Percentiles rank a stretch among this genome's conserved stretches.
Evolutionary conservation across 2,888 invertebrate genomes (phyloP).

Genomic region (Drosophila borborema): DNA sequence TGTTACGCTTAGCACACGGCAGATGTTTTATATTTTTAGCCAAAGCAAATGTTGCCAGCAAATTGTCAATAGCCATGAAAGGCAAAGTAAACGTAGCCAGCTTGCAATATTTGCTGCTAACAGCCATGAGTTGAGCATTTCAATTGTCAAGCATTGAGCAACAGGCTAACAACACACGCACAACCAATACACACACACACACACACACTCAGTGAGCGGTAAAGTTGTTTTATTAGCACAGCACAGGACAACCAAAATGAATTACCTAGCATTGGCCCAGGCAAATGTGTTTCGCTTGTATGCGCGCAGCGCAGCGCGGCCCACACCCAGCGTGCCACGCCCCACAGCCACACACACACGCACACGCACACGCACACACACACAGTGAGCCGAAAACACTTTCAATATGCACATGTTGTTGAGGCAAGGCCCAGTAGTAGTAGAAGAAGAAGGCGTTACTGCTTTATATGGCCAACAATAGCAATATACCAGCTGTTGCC

Average conservation of each 20-base stretch:
- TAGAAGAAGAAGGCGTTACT: slow-evolving; percentile 4
- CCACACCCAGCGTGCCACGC: slow-evolving; percentile 3
- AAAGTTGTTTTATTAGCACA: slow-evolving; percentile 69
- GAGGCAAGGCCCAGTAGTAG: slow-evolving; percentile 12
- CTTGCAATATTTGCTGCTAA: slow-evolving; percentile 59
- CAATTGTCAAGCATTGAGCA: slow-evolving; percentile 64
- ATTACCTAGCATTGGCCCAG: slow-evolving; percentile 52
- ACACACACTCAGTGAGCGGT: slow-evolving; percentile 1
- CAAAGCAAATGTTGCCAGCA: slow-evolving; percentile 25
- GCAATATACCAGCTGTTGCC: slow-evolving; percentile 34
- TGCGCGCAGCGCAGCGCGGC: slow-evolving; percentile 8
- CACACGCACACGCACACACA: slow-evolving; percentile 6
- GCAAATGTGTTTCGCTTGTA: slow-evolving; percentile 53
- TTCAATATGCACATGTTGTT: slow-evolving; percentile 40
- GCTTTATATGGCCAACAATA: slow-evolving; percentile 19
- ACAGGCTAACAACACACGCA: slow-evolving; percentile 52
- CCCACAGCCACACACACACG: background rate
- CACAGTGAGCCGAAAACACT: slow-evolving; percentile 32
- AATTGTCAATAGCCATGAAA: slow-evolving; percentile 38
- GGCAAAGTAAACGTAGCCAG: slow-evolving; percentile 42
- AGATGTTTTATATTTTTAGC: slow-evolving; percentile 38
- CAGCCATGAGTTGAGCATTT: slow-evolving; percentile 66
- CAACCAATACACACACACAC: background rate
- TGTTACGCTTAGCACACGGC: slow-evolving; percentile 32
- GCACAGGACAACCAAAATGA: slow-evolving; percentile 53